Base-by-base conservation (phyloP, 2,797 vertebrate species). In the Sebastes elongatus region DNA sequence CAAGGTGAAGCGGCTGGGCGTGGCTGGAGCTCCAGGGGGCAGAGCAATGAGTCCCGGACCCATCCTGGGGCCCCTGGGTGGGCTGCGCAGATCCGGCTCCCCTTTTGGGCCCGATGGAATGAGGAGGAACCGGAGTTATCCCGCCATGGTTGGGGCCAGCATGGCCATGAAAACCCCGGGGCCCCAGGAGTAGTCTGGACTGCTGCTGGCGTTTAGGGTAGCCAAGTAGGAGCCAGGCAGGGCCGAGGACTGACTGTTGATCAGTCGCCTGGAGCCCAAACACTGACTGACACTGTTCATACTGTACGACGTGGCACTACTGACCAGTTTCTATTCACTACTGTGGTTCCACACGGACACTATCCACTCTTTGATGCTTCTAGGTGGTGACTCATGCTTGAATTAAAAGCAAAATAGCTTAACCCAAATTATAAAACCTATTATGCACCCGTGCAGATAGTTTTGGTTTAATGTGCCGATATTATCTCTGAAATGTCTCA, bases 111-210 rank as follows among this genome's bases (percentile, higher is more conserved):
- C 97, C 0, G 94, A 97, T 7, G 97, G 98, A 75, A 97, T 99
- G 83, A 96, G 97, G 33, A 95, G 98, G 89, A 99, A 99, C 71
- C 96, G 97, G 59, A 99, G 97, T 93, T 99, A 98, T 91, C 98
- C 98, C 18, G 96, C 97, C 35, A 96, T 99, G 97, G 98, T 99
- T 55, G 98, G 98, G 20, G 98, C 98, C 86, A 99, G 98, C 93
- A 98, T 99, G 98, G 98, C 97, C 85, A 99, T 99, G 98, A 99
- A 97, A 86, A 97, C 96, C 61, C 97, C 98, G 0, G 96, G 96
- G 0, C 96, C 97, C 10, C 95, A 97, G 90, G 96, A 97, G 86
- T 96, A 97, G 60, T 92, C 95, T 1, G 96, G 96, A 80, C 96
- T 96, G 74, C 93, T 97, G 71, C 95, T 97, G 92, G 95, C 94